A percentile compares a stretch with the other conserved stretches of the same genome.
These are phyloP conservation scores for Halcyon chelicuti DNA, from an alignment of 2,797 vertebrate genomes.

Conservation along the genomic window DNA sequence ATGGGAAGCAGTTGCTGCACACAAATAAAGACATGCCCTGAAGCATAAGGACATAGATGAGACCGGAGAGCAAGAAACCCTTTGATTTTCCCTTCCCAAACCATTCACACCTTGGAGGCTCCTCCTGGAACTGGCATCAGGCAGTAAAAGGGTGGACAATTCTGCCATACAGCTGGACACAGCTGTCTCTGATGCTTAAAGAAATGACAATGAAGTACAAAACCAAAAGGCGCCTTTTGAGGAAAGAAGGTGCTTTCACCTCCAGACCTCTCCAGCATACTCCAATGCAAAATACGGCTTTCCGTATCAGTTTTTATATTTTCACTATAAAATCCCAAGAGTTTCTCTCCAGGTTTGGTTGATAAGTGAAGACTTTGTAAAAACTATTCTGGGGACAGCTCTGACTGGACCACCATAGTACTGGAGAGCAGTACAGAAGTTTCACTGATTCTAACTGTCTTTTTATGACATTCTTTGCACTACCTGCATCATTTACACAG, in stretches of 20 bases:
- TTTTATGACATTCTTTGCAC: neutral
- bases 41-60: accelerated
- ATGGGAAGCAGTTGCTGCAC: accelerated
- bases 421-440: neutral
- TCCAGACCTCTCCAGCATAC: neutral
- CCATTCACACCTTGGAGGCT: neutral
- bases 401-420: neutral
- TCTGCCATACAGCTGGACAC: neutral
- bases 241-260: neutral
- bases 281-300: neutral
- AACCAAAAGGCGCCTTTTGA: neutral
- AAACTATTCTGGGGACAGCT: neutral
- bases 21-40: accelerated
- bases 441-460: neutral
- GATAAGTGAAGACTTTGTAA: neutral
- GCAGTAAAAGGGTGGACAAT: neutral
- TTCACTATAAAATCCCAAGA: neutral
- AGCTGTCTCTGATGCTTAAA: neutral
- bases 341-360: neutral
- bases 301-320: neutral
- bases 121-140: neutral
- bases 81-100: neutral
- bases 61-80: neutral
- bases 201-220: neutral
- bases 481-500: neutral